A percentile compares a stretch with the other conserved stretches of the same genome.
These are phyloP conservation scores for Zingel zingel DNA, from an alignment of 2,113 vertebrate genomes.

Conservation along the genomic window DNA sequence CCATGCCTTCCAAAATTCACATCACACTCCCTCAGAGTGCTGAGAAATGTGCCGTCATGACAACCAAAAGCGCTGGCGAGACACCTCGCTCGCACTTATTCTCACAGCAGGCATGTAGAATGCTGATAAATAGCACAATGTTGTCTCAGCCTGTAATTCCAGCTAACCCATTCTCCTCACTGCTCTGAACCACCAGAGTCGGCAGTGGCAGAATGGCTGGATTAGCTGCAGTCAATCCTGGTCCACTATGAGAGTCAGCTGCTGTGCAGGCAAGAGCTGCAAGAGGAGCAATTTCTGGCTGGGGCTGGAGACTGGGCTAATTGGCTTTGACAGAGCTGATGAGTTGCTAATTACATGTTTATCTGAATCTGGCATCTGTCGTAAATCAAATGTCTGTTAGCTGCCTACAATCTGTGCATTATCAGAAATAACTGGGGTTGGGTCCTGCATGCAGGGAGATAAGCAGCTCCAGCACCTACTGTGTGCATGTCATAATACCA, in stretches of 20 bases:
- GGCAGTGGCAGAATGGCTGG: slow-evolving; percentile 24
- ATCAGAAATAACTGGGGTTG: slow-evolving; percentile 63
- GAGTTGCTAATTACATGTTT: slow-evolving; percentile 82
- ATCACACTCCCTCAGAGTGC: slow-evolving; percentile 17
- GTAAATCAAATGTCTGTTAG: slow-evolving; percentile 77
- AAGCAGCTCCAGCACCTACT: slow-evolving; percentile 45
- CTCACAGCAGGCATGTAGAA: slow-evolving; percentile 38
- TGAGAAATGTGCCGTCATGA: slow-evolving; percentile 37
- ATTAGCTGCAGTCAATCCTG: slow-evolving; percentile 36
- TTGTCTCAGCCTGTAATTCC: slow-evolving; percentile 47
- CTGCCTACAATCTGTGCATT: slow-evolving; percentile 75
- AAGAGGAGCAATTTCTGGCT: slow-evolving; percentile 61
- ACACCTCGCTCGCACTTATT: slow-evolving; percentile 37
- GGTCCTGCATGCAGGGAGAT: slow-evolving; percentile 66
- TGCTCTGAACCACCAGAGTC: slow-evolving; percentile 24
- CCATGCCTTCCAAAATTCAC: slow-evolving; percentile 27
- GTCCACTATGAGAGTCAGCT: slow-evolving; percentile 25
- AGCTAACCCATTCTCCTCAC: slow-evolving; percentile 22
- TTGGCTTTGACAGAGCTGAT: slow-evolving; percentile 80
- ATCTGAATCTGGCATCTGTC: slow-evolving; percentile 80
- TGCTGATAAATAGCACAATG: slow-evolving; percentile 50
- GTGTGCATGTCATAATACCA: slow-evolving; percentile 30
- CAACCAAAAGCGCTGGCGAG: slow-evolving; percentile 18
- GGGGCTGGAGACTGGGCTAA: slow-evolving; percentile 60
- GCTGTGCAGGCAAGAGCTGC: slow-evolving; percentile 50